Conservation (phyloP, 2,113 vertebrate genomes). For the Coregonus clupeaformis region DNA sequence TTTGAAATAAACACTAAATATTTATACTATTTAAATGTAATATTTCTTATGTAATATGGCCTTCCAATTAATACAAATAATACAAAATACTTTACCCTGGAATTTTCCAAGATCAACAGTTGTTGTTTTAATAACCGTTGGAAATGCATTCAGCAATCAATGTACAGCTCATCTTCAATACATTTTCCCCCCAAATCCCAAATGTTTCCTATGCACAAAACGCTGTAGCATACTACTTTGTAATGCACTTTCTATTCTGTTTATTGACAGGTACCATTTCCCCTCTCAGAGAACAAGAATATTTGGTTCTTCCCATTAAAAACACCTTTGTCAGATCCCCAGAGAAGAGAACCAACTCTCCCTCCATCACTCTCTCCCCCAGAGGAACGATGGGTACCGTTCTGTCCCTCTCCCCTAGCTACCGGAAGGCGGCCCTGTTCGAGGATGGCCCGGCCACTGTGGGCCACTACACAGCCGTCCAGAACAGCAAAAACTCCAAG, state of each 20-base stretch:
- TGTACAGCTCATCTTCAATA: not conserved
- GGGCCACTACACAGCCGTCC: conserved; percentile 86
- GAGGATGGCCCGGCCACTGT: conserved; percentile 85
- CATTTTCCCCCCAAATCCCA: not conserved
- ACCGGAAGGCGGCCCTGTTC: conserved; percentile 86
- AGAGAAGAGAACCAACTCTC: not conserved
- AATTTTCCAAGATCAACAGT: not conserved
- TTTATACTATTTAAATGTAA: no score
- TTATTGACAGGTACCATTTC: not conserved
- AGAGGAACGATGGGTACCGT: conserved; percentile 85
- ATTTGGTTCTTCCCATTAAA: conserved; percentile 24
- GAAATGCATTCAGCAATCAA: not conserved
- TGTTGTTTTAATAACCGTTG: not conserved
- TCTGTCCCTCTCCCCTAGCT: conserved; percentile 88
- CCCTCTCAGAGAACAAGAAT: not conserved
- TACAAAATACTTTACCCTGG: not conserved
- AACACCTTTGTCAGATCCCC: conserved; percentile 10
- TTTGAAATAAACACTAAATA: no score
- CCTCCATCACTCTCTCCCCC: not conserved
- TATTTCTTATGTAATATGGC: not conserved
- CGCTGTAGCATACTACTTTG: not conserved
- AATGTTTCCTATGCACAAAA: not conserved
- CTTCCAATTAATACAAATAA: not conserved
- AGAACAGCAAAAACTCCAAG: conserved; percentile 89
- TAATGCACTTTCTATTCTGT: not conserved